These are phyloP conservation scores for Danio tinwini DNA, from an alignment of 2,797 vertebrate genomes.

Conservation along the genomic window DNA sequence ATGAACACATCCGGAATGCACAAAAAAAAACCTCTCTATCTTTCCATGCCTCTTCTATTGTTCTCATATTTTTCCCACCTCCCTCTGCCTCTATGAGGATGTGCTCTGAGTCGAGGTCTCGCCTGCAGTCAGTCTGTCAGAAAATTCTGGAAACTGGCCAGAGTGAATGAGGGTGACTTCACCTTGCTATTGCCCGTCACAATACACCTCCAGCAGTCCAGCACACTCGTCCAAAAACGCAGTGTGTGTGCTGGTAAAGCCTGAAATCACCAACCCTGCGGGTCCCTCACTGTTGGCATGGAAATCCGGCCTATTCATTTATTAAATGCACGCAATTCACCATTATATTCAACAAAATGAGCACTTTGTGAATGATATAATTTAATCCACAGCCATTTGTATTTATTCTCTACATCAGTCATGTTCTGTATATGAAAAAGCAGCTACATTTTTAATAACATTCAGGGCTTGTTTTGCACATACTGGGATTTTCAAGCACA, in stretches of 20 bases:
- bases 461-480: too few relatives aligned
- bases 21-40: not conserved
- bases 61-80: not conserved
- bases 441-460: too few relatives aligned
- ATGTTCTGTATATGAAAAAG: too few relatives aligned
- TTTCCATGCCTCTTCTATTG: not conserved
- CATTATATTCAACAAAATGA: not conserved
- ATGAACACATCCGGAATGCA: constrained; percentile 6
- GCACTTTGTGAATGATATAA: too few relatives aligned
- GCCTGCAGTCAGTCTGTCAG: constrained; percentile 30
- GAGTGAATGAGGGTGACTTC: constrained; percentile 41
- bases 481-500: too few relatives aligned
- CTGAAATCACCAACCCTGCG: constrained; percentile 13
- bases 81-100: not conserved
- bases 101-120: constrained; percentile 1
- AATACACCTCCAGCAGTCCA: constrained; percentile 33
- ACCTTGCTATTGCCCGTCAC: constrained; percentile 44
- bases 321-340: not conserved
- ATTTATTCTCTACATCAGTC: too few relatives aligned
- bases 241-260: constrained; percentile 10
- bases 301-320: not conserved
- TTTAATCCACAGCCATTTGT: too few relatives aligned
- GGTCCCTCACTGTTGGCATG: not conserved
- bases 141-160: constrained; percentile 41
- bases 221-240: not conserved